Evolutionary conservation across 2,113 vertebrate genomes (phyloP).

Genomic region (Semnornis frantzii): DNA sequence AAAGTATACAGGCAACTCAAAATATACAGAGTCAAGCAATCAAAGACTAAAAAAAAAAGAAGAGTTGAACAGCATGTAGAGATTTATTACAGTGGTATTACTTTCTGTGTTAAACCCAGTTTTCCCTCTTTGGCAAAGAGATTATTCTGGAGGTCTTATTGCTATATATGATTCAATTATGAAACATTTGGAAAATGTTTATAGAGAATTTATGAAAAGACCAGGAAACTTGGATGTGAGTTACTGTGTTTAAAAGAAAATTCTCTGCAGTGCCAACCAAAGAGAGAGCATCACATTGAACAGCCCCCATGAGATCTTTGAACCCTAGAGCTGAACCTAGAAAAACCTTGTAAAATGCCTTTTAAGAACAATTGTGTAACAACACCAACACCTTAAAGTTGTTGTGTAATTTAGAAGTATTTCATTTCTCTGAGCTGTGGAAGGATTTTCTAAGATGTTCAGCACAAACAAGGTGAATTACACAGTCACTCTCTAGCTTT

Average conservation of each 20-base stretch:
- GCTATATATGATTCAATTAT: background rate
- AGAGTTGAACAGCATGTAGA: background rate
- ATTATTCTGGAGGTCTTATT: conserved; percentile 9
- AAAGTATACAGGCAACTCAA: background rate
- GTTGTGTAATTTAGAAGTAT: background rate
- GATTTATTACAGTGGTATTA: conserved; percentile 8
- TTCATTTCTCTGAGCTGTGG: background rate
- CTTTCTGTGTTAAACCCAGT: conserved; percentile 8
- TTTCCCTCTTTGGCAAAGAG: background rate
- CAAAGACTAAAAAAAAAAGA: background rate
- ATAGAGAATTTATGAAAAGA: conserved; percentile 6
- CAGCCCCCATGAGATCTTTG: background rate
- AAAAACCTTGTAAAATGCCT: background rate
- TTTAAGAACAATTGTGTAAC: background rate
- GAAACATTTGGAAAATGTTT: background rate
- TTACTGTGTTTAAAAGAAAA: background rate
- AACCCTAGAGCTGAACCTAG: background rate
- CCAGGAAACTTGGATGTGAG: background rate
- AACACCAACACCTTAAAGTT: background rate
- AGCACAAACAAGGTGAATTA: background rate
- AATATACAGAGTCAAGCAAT: conserved; percentile 12
- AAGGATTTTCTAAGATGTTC: background rate
- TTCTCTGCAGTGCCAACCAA: background rate
- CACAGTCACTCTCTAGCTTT: background rate
- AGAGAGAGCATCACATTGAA: background rate